Conservation (phyloP, 2,797 vertebrate genomes). For the Syngnathus acus region DNA sequence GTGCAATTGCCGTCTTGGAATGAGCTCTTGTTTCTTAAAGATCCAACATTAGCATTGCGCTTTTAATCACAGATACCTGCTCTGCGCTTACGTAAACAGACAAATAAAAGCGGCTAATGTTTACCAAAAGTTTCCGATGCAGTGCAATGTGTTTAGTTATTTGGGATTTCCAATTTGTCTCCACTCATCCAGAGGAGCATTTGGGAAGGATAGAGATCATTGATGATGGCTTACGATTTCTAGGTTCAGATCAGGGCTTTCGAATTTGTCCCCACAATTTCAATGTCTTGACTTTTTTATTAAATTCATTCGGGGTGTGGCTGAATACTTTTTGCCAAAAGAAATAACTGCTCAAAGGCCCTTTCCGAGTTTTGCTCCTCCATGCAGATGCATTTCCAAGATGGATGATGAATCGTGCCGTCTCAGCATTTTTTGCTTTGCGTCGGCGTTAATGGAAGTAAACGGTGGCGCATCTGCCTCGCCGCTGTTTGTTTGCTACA, state of each 20-base stretch:
- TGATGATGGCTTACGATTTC: neutral
- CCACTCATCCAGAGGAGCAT: neutral
- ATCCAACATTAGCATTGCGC: neutral
- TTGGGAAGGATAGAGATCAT: neutral
- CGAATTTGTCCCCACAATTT: neutral
- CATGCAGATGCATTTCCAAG: conserved; percentile 1
- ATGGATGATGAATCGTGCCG: conserved; percentile 26
- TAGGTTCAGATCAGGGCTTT: neutral
- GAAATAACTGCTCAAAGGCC: neutral
- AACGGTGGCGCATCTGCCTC: conserved; percentile 15
- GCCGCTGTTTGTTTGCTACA: conserved; percentile 23
- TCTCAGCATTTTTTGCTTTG: neutral
- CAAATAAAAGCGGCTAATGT: neutral
- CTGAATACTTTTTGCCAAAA: neutral
- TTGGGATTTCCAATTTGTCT: neutral
- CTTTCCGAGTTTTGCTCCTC: neutral
- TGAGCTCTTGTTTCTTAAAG: neutral
- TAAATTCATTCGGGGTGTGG: neutral
- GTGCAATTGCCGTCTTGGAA: neutral
- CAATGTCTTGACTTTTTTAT: too few relatives aligned
- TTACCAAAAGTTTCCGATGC: neutral
- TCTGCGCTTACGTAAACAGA: neutral
- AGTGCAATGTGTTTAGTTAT: neutral
- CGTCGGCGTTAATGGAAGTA: conserved; percentile 34
- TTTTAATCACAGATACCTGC: neutral